Base-by-base conservation (phyloP, 1,140 invertebrate genomes). In the Metopolophium dirhodum region DNA sequence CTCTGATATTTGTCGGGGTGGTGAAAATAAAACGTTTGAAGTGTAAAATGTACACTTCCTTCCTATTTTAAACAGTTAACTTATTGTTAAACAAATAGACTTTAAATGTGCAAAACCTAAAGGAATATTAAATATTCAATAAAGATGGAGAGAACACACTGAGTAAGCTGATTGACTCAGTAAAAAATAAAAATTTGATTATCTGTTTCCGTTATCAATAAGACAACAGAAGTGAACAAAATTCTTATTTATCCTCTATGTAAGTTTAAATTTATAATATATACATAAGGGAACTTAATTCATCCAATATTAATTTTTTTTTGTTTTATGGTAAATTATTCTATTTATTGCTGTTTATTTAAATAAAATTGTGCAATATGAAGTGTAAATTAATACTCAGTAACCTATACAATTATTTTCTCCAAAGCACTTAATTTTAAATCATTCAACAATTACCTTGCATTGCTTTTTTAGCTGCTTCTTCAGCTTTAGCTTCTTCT, bases 401-500 rank as follows among this genome's bases (percentile, higher is more conserved):
- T 22, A 22, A 82, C 1, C 26, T 68, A n/a, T n/a, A 68, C 11
- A 68, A 68, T n/a, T n/a, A 68, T n/a, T 11, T n/a, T n/a, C n/a
- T n/a, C 61, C 30, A n/a, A n/a, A n/a, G 3, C 30, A 14, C 9
- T 61, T 61, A 0, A 37, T 22, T 82, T 37, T 11, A 45, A 14
- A 41, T n/a, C 18, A 49, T n/a, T 87, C 22, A 87, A 49, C n/a
- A 47, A 45, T 51, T 83, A 93, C 91, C 91, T 86, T 47, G n/a
- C n/a, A 93, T 93, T 51, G 91, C 93, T 94, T 93, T 93, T 93
- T 94, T 94, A 49, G 94, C 94, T 37, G 94, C 94, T 54, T 95
- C 94, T 82, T 96, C 96, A 83, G 96, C 96, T 61, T 96, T 97
- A 93, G 97, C 97, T 92, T 98, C 97, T 83, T 97, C 97, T 93